Conservation (phyloP, 2,797 vertebrate species). For the Phrynocephalus guinanensis region DNA sequence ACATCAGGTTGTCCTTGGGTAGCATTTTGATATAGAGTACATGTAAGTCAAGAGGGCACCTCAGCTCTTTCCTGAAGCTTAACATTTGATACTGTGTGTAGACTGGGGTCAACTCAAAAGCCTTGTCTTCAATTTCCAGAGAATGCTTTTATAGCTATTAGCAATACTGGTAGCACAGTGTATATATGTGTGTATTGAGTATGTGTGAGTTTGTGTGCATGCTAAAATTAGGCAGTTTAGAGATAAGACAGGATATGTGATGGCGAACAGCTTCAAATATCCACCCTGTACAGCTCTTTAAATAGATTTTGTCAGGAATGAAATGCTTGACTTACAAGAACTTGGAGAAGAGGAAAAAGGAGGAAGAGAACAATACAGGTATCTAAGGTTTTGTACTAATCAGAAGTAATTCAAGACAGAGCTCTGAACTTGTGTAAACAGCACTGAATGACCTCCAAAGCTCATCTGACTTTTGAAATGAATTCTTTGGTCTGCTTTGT, state of each 20-base stretch:
- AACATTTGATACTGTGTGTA: slow-evolving; percentile 45
- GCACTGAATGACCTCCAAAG: neutral
- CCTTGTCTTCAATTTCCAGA: neutral
- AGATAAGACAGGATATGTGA: slow-evolving; percentile 17
- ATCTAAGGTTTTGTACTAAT: neutral
- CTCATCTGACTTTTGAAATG: neutral
- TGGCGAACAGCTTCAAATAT: slow-evolving; percentile 33
- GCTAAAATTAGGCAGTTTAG: slow-evolving; percentile 29
- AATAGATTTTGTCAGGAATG: slow-evolving; percentile 13
- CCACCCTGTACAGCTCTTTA: slow-evolving; percentile 12
- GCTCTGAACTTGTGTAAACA: neutral
- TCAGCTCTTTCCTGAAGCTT: slow-evolving; percentile 25
- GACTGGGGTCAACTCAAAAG: neutral
- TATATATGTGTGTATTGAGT: neutral
- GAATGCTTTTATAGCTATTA: neutral
- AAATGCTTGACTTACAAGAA: neutral
- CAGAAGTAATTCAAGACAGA: neutral
- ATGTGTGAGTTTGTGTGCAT: too few species aligned
- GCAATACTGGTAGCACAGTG: neutral
- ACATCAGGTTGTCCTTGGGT: neutral
- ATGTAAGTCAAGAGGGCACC: neutral
- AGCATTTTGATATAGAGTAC: neutral
- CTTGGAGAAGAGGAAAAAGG: rapidly evolving
- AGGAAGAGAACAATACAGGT: neutral
- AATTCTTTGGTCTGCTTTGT: neutral